Conservation (phyloP, 2,888 invertebrate genomes). For the Strigamia maritima region DNA sequence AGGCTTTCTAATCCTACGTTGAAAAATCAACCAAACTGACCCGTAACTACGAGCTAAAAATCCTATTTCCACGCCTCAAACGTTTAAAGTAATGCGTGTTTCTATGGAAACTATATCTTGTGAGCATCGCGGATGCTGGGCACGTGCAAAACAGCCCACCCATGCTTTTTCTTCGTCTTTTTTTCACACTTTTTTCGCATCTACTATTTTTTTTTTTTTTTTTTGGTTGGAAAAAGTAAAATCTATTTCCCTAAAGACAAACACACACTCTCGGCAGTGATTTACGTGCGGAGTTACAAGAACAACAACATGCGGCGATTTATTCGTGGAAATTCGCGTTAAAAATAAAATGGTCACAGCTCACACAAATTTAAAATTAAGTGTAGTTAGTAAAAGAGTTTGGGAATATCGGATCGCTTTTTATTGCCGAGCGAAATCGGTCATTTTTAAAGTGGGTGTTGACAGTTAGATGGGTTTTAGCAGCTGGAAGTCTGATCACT, state of each 20-base stretch:
- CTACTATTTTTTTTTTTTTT: neutral
- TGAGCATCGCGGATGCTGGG: conserved; percentile 1
- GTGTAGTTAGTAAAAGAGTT: neutral
- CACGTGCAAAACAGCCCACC: conserved; percentile 6
- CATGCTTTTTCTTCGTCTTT: neutral
- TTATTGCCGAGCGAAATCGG: neutral
- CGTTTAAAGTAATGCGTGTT: neutral
- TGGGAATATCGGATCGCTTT: neutral
- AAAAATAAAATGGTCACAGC: neutral
- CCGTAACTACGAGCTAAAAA: neutral
- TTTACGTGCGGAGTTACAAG: neutral
- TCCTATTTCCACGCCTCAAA: neutral
- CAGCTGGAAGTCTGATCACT: conserved; percentile 26
- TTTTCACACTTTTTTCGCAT: neutral
- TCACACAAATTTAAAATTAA: neutral
- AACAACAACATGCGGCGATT: neutral
- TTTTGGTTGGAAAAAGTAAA: neutral
- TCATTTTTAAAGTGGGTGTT: conserved; percentile 18
- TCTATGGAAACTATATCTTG: neutral
- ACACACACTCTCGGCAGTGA: neutral
- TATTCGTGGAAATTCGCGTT: neutral
- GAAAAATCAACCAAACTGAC: conserved; percentile 17
- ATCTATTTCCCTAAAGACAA: conserved; percentile 4
- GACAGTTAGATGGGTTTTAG: conserved; percentile 14
- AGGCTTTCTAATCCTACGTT: neutral